A percentile compares a stretch with the other conserved stretches of the same genome.
These are phyloP conservation scores for Telmatherina bonti DNA, from an alignment of 2,797 vertebrate species.

Conservation along the genomic window DNA sequence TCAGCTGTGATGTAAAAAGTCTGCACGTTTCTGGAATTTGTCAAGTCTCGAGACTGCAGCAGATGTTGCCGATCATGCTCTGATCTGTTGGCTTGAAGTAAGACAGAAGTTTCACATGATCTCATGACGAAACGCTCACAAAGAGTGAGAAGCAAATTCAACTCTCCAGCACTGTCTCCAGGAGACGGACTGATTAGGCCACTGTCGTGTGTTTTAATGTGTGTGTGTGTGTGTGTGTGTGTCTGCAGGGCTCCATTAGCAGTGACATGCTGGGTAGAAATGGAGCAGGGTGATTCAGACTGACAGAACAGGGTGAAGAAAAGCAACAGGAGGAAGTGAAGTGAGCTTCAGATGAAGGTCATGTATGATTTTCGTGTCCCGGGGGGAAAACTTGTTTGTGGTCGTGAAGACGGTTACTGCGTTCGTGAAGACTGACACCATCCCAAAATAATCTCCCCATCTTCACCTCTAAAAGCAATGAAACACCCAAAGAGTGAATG, in stretches of 20 bases:
- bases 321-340: conserved; percentile 36
- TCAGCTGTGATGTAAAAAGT: too few relatives aligned
- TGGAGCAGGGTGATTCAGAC: conserved; percentile 46
- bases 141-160: conserved; percentile 15
- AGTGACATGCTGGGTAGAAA: conserved; percentile 42
- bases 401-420: conserved; percentile 12
- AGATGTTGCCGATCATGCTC: neutral
- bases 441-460: conserved; percentile 38
- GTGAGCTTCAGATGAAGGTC: conserved; percentile 46
- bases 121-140: conserved; percentile 23
- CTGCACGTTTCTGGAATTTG: too few relatives aligned
- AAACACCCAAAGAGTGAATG: neutral
- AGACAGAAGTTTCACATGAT: conserved; percentile 35
- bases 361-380: conserved; percentile 20
- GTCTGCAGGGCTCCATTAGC: conserved; percentile 47
- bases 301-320: conserved; percentile 48
- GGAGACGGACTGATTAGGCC: conserved; percentile 44
- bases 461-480: neutral
- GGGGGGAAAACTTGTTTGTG: conserved; percentile 17
- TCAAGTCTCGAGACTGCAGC: neutral
- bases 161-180: conserved; percentile 48
- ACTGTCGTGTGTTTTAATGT: neutral
- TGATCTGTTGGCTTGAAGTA: neutral
- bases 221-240: conserved; percentile 20
- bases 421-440: conserved; percentile 17